Conservation (phyloP, 2,888 invertebrate species). For the Aethes cnicana region DNA sequence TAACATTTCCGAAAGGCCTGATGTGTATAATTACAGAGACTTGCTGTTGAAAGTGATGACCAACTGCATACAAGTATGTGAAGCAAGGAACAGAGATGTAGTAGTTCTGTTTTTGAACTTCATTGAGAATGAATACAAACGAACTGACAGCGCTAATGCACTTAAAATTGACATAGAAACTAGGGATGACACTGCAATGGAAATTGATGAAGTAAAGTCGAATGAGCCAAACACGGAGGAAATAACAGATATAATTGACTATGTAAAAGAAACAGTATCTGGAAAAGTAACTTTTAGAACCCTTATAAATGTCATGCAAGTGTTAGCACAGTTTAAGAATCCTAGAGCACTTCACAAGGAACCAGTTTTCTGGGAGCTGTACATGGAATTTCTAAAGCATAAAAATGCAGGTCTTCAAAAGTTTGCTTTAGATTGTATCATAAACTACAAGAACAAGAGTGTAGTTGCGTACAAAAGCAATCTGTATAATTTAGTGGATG, state of each 20-base stretch:
- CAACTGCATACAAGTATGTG: constrained; percentile 88
- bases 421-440: constrained; percentile 91
- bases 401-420: constrained; percentile 91
- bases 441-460: constrained; percentile 92
- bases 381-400: constrained; percentile 90
- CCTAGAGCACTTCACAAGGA: constrained; percentile 91
- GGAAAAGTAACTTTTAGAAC: constrained; percentile 75
- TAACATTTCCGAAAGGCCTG: constrained; percentile 82
- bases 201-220: constrained; percentile 51
- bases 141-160: constrained; percentile 60
- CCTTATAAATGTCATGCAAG: constrained; percentile 86
- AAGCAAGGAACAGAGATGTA: constrained; percentile 90
- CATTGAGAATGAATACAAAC: constrained; percentile 84
- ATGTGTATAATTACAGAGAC: constrained; percentile 88
- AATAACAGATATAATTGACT: constrained; percentile 57
- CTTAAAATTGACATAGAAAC: constrained; percentile 82
- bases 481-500: constrained; percentile 90
- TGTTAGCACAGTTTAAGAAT: constrained; percentile 90
- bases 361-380: constrained; percentile 87
- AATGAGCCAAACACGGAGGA: constrained; percentile 67
- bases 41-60: constrained; percentile 91
- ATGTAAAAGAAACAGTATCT: constrained; percentile 57
- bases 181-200: constrained; percentile 73
- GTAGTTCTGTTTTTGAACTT: constrained; percentile 91
- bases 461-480: constrained; percentile 90